A percentile compares a stretch with the other conserved stretches of the same genome.
phyloP scores from a whole-genome alignment of 2,113 vertebrate genomes.

The Merops nubicus region DNA sequence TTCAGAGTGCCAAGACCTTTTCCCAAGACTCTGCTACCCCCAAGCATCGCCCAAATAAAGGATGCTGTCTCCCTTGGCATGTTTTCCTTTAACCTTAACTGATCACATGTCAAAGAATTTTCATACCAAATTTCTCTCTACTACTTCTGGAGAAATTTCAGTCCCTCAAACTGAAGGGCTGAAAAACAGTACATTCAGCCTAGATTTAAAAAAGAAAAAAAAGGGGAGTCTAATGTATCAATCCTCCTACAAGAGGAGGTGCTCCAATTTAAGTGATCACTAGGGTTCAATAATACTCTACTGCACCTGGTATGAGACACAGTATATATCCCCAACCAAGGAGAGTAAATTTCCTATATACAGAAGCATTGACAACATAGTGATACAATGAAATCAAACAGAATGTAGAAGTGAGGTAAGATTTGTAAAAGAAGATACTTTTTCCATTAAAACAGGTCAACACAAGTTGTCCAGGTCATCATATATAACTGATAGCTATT shows the following conservation, averaged over 20 bases:
- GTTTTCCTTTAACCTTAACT: background rate
- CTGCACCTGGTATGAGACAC: background rate
- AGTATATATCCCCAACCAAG: background rate
- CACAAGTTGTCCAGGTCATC: background rate
- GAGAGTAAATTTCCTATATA: background rate
- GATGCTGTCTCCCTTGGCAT: background rate
- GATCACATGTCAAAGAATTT: background rate
- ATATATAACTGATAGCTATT: background rate
- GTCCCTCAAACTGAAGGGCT: background rate
- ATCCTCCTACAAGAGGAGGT: background rate
- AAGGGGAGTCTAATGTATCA: background rate
- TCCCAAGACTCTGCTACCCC: background rate
- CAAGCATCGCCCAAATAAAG: background rate
- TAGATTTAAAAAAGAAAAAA: background rate
- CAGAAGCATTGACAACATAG: background rate
- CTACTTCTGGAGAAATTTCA: background rate
- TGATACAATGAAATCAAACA: background rate
- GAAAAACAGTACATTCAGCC: background rate
- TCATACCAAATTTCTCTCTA: background rate
- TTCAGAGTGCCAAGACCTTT: background rate
- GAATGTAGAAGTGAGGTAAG: background rate
- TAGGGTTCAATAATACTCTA: background rate
- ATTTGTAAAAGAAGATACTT: background rate
- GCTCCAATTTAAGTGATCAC: background rate
- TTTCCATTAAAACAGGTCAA: background rate